Evolutionary conservation across 2,797 vertebrate species (phyloP).

Genomic region (Eupleurogrammus muticus): DNA sequence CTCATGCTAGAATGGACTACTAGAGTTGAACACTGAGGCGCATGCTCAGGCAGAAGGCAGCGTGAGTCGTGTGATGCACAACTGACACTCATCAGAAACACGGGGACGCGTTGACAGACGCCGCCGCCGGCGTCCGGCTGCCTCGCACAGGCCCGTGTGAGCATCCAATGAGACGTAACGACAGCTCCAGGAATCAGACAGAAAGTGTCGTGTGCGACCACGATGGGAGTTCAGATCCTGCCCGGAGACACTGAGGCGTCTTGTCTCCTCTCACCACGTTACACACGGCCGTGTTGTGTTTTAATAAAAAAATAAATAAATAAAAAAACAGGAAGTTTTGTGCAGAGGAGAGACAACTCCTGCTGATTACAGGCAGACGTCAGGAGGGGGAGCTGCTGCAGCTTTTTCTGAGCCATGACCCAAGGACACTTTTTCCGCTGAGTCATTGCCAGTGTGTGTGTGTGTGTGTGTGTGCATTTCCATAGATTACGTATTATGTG

Average conservation of each 20-base stretch:
- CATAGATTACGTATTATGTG: not conserved
- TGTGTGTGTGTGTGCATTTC: slow-evolving; percentile 19
- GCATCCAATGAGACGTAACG: not conserved
- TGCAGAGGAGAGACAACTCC: too few relatives aligned
- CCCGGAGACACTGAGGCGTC: not conserved
- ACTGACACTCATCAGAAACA: slow-evolving; percentile 3
- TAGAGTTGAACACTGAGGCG: not conserved
- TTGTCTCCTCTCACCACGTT: not conserved
- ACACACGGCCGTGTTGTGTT: too few relatives aligned
- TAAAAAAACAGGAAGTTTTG: too few relatives aligned
- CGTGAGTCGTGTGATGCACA: not conserved
- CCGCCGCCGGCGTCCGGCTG: not conserved
- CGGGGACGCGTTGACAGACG: not conserved
- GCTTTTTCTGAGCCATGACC: slow-evolving; percentile 52
- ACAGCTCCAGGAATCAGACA: not conserved
- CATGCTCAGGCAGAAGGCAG: not conserved
- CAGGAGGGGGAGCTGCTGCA: slow-evolving; percentile 68
- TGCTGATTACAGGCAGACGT: slow-evolving; percentile 20
- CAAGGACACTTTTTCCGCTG: slow-evolving; percentile 78
- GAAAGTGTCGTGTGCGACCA: not conserved
- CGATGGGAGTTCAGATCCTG: not conserved
- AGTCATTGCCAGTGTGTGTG: slow-evolving; percentile 66
- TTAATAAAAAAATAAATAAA: too few relatives aligned
- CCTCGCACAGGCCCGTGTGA: not conserved
- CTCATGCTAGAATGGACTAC: not conserved